Evolutionary conservation across 2,888 invertebrate genomes (phyloP).

Genomic region (Lepidocyrtoides sp.): DNA sequence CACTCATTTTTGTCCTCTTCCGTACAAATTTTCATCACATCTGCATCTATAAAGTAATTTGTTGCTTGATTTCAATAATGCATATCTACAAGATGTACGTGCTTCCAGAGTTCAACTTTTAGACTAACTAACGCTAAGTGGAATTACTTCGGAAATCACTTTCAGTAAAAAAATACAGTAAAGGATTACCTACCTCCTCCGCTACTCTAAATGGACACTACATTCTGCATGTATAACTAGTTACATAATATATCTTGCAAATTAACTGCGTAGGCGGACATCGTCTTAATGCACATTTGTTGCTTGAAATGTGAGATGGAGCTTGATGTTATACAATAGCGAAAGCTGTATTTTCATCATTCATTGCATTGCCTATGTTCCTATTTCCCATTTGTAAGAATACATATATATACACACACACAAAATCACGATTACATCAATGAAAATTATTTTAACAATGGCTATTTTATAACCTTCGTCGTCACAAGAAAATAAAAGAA

Average conservation of each 20-base stretch:
- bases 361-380: background rate
- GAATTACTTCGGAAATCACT: background rate
- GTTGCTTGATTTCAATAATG: background rate
- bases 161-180: background rate
- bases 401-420: too few species aligned
- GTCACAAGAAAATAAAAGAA: slow-evolving; percentile 21
- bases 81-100: background rate
- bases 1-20: background rate
- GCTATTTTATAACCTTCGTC: background rate
- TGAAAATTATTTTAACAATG: slow-evolving; percentile 8
- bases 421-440: background rate
- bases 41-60: background rate
- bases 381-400: background rate
- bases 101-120: too few species aligned
- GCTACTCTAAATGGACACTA: background rate
- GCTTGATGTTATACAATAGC: background rate
- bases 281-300: slow-evolving; percentile 36
- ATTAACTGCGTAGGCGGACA: slow-evolving; percentile 37
- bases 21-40: slow-evolving; percentile 7
- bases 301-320: slow-evolving; percentile 5
- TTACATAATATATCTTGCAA: slow-evolving; percentile 40
- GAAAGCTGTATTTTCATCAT: too few species aligned
- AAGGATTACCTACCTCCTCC: background rate
- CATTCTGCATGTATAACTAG: background rate
- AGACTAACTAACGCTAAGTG: background rate